phyloP scores from a whole-genome alignment of 1,140 invertebrate species.

The Anastatus disparis region DNA sequence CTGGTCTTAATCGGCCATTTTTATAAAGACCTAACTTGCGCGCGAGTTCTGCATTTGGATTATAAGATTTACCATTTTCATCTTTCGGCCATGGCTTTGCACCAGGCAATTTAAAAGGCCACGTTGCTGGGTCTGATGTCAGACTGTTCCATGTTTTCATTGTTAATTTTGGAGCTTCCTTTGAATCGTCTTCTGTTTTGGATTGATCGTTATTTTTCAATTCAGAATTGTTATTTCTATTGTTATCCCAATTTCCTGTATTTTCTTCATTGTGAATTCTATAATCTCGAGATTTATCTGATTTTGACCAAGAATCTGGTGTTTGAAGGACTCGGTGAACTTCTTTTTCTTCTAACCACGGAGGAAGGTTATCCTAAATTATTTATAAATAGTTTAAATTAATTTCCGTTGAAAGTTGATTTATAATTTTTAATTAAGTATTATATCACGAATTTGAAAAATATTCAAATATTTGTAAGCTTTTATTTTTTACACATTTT shows the following conservation, averaged over 20 bases:
- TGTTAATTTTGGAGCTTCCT: constrained; percentile 54
- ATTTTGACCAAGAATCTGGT: not conserved
- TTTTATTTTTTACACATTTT: too few species aligned
- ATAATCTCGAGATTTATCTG: not conserved
- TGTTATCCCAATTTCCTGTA: not conserved
- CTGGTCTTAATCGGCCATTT: constrained; percentile 40
- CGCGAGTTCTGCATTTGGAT: constrained; percentile 59
- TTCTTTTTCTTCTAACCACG: constrained; percentile 34
- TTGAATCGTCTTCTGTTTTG: constrained; percentile 32
- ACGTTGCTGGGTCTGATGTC: constrained; percentile 60
- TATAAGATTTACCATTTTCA: constrained; percentile 59
- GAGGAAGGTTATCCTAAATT: not conserved
- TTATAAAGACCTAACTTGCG: constrained; percentile 58
- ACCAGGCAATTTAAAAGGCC: constrained; percentile 58
- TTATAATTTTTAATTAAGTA: too few species aligned
- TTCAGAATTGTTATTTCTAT: constrained; percentile 45
- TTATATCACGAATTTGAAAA: too few species aligned
- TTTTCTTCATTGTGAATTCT: not conserved
- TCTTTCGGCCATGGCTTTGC: constrained; percentile 62
- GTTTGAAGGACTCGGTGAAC: not conserved
- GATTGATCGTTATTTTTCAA: constrained; percentile 2
- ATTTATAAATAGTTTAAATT: too few species aligned
- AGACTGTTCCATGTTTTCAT: constrained; percentile 62
- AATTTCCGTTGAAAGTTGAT: too few species aligned
- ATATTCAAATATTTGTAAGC: too few species aligned